Base-by-base conservation (phyloP, 2,113 vertebrate species). In the Struthio camelus region DNA sequence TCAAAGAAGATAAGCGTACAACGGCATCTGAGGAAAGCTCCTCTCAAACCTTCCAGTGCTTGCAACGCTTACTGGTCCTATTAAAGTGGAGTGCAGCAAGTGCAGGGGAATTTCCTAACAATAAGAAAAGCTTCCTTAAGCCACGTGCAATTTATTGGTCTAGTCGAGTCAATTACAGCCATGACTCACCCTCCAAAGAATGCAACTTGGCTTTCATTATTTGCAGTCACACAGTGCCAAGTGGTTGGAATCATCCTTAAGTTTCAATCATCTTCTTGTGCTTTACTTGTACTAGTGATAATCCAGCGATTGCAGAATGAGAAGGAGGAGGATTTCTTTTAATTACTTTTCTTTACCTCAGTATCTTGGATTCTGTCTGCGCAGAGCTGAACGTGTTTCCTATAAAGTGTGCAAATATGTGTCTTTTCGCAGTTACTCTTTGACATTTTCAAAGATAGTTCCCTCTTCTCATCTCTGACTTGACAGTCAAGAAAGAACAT, bases 371-470 rank as follows among this genome's bases (percentile, higher is more conserved):
- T 93, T 91, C 81, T 53, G 5, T 85, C 79, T 9, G 0, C 67
- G 65, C 32, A 6, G 85, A 95, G 67, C 56, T 80, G 64, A 91
- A 44, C 38, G 34, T 40, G 64, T 72, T 95, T 95, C 82, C 23
- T 83, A n/a, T 42, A 87, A 92, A 96, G 89, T 97, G 96, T 93
- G 87, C 82, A 96, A 96, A 93, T 94, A 89, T 58, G 76, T 71
- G 91, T 82, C 91, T 94, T 88, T 94, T 94, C 48, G 1, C 94
- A 97, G 94, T 75, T 91, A 92, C 46, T 96, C 89, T 93, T 83
- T 93, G 95, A 96, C 93, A 87, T 93, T 95, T 94, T 85, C 85
- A 71, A 90, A 95, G 87, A 91, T 75, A 94, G 87, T 84, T 94
- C 76, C 48, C 4, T 75, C 56, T 87, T 91, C 50, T 67, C 32